Conservation (phyloP, 2,888 invertebrate species). For the Cyclophora albipunctata region DNA sequence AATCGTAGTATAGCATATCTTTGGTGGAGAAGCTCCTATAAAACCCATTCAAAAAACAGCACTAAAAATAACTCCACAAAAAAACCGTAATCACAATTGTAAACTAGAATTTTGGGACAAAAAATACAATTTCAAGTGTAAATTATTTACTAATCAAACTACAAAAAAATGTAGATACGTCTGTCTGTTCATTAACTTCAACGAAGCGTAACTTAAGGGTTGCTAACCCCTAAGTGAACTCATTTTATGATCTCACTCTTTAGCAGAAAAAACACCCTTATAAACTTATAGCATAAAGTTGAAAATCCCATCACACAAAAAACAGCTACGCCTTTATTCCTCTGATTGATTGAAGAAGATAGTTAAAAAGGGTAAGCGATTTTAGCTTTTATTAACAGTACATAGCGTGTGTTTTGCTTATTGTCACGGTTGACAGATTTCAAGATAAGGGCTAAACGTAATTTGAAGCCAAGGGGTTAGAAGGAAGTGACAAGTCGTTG, state of each 20-base stretch:
- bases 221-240: conserved; percentile 34
- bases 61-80: no score
- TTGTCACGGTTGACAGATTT: conserved; percentile 31
- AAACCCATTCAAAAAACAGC: no score
- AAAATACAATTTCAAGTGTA: conserved; percentile 8
- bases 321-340: neutral
- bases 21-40: no score
- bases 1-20: no score
- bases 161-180: conserved; percentile 25
- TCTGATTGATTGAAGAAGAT: neutral
- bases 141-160: no score
- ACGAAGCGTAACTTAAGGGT: conserved; percentile 63
- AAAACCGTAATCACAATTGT: no score
- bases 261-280: no score
- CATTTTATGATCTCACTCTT: conserved; percentile 5
- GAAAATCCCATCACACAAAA: no score
- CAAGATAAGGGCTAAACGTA: conserved; percentile 32
- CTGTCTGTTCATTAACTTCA: conserved; percentile 59
- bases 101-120: conserved; percentile 26
- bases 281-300: no score
- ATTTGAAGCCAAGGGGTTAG: conserved; percentile 42
- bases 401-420: conserved; percentile 2
- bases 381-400: no score
- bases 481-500: conserved; percentile 63
- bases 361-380: no score